Evolutionary conservation across 2,797 vertebrate species (phyloP), one percentile per base, ranked within the genome.

Genomic region (Gambusia yucatana): DNA sequence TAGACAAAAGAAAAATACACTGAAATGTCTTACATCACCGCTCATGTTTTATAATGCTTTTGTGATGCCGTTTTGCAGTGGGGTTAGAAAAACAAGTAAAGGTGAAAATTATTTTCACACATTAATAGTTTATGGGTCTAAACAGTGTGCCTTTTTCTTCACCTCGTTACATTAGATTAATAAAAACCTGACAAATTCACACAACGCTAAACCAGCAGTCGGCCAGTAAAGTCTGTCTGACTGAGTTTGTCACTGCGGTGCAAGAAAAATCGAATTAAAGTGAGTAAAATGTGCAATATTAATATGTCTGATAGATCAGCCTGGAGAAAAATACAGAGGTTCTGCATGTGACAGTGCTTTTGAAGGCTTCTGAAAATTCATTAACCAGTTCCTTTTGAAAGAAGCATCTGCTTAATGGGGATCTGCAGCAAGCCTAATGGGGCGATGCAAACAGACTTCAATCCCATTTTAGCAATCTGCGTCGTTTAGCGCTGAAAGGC

Each of bases 341-440:
- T 80, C 63, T 9, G 41, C 82, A 69, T 4, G 43, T 8, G 41
- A 87, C 76, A 80, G 79, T 61, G 77, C 61, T 72, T 65, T 72
- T 70, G 6, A 41, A 78, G 84, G 81, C n/a, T 77, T 52, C 44
- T 47, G 61, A 71, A 86, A 87, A 90, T 76, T 80, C 78, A 61
- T 83, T 80, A 83, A 89, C 81, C 80, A 84, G 82, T 87, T 84
- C 87, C 75, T 89, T 91, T 76, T 79, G 72, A 89, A 85, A 86
- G 81, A 89, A 81, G 87, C 89, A 89, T 92, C 89, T 90, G 88
- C 82, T 81, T 90, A 92, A 92, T 89, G 82, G 76, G 81, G 86
- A 91, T 91, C 86, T 83, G 88, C 82, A 84, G 86, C 82, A 86
- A 76, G 83, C 78, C 88, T 92, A 94, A 86, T 94, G 91, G 77